Conservation (phyloP, 1,140 invertebrate species). For the Lerema accius region DNA sequence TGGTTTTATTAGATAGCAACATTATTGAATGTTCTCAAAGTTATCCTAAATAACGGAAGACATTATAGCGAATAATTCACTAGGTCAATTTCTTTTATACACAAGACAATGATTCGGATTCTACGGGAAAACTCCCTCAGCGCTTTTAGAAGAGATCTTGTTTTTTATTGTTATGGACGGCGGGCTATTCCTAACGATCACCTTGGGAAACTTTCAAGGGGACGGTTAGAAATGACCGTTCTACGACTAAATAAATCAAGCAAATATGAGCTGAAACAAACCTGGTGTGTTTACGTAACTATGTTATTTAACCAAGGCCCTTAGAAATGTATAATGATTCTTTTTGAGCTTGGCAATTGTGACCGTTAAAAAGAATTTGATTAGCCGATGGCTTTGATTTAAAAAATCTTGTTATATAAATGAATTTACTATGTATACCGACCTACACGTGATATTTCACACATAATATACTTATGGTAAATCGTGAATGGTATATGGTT, state of each 20-base stretch:
- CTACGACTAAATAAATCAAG: neutral
- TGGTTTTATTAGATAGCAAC: too few species aligned
- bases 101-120: neutral
- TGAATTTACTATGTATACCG: too few species aligned
- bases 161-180: conserved; percentile 5
- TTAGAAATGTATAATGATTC: too few species aligned
- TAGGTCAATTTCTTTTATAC: neutral
- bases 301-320: neutral
- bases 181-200: conserved; percentile 1
- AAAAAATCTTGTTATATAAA: too few species aligned
- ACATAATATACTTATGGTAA: too few species aligned
- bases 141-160: conserved; percentile 4
- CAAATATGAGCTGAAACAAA: neutral
- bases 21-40: neutral
- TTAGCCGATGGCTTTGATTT: too few species aligned
- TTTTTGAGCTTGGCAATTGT: too few species aligned
- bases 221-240: neutral
- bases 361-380: too few species aligned
- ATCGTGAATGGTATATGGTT: too few species aligned
- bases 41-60: neutral
- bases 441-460: too few species aligned
- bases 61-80: neutral
- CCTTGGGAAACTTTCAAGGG: conserved; percentile 3
- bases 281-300: neutral
- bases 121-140: neutral